Conservation (phyloP, 2,797 vertebrate genomes). For the Erethizon dorsatum region DNA sequence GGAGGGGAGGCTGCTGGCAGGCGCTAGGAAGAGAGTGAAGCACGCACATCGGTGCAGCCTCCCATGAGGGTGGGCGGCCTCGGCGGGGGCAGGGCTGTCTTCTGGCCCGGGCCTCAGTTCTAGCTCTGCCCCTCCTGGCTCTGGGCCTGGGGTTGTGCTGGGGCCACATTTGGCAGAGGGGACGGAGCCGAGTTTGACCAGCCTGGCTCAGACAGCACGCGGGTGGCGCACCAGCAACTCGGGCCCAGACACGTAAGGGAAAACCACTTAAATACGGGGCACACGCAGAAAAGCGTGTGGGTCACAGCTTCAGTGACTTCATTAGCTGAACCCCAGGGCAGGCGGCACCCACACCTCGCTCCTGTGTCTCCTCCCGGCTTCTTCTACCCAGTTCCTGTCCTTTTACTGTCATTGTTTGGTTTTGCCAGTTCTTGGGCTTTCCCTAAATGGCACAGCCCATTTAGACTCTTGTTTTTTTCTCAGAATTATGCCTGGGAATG, state of each 20-base stretch:
- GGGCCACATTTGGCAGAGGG: background rate
- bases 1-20: background rate
- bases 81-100: background rate
- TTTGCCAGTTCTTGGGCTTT: background rate
- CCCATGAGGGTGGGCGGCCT: no score
- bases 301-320: background rate
- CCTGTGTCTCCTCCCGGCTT: fast-evolving
- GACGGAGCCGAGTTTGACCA: background rate
- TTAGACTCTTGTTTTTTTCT: no score
- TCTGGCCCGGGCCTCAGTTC: no score
- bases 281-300: fast-evolving
- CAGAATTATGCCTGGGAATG: fast-evolving
- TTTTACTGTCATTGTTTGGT: background rate
- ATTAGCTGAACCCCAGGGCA: background rate
- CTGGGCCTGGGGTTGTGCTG: no score
- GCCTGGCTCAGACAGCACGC: background rate
- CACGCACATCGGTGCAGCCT: no score
- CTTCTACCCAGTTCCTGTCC: background rate
- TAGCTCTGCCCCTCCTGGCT: no score
- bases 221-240: background rate
- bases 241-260: background rate
- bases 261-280: background rate
- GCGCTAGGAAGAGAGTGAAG: no score
- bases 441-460: background rate
- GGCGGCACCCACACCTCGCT: background rate